Base-by-base conservation (phyloP, 2,113 vertebrate species). In the Hemicordylus capensis region DNA sequence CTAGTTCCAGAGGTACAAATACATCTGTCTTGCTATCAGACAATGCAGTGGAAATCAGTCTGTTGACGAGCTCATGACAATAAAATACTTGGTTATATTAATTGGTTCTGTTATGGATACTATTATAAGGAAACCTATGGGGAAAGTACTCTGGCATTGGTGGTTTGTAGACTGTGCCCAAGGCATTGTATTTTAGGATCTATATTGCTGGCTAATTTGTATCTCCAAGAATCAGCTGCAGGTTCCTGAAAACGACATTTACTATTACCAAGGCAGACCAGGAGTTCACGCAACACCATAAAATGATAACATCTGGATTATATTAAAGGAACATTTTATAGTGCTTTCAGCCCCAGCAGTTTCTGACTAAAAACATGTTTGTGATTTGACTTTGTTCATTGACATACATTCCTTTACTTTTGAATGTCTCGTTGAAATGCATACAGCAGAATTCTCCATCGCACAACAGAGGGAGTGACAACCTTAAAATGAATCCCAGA, bases 401-500 rank as follows among this genome's bases (percentile, higher is more conserved):
- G 44, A 61, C 42, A 63, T 59, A 73, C 37, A 80, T 73, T 48
- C 84, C 44, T 51, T 37, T 2, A 73, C 31, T 61, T 80, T 37
- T 79, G 84, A 72, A 72, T 24, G 66, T 80, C 66, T 80, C 34
- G 63, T 63, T 85, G 42, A 85, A 78, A 77, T 58, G 51, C 75
- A 58, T 28, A 37, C 4, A 85, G 54, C n/a, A 51, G 56, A 79
- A 80, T 73, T 54, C 44, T 48, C 44, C 69, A 63, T 80, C 58
- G 80, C 66, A 85, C 56, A 73, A 80, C 46, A 31, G 74, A 69
- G 42, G 54, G 56, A 80, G n/a, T 79, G n/a, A 78, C 42, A 61
- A 61, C 28, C 54, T 72, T 85, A 77, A 77, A 63, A 85, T 80
- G 42, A 85, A 48, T 64, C 54, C 56, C 84, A 85, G 84, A 85